These are phyloP conservation scores for Didymodactylos carnosus DNA, from an alignment of 2,888 invertebrate species.

Conservation along the genomic window DNA sequence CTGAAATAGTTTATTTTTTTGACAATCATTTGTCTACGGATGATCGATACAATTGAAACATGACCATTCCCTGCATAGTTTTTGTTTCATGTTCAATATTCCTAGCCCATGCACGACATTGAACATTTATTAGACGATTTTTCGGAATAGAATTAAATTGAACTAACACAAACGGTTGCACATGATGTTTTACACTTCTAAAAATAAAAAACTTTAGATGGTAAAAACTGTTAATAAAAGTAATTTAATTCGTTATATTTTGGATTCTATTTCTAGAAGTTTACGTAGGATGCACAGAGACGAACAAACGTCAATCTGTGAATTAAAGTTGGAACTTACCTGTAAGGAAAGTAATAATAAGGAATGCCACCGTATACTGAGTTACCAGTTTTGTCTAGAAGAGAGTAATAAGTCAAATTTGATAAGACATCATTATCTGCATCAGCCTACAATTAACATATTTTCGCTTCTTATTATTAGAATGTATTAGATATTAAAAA, in stretches of 20 bases:
- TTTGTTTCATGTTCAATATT: background rate
- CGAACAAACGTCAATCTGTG: background rate
- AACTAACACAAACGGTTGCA: background rate
- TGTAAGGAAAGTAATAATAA: background rate
- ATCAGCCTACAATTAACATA: no score
- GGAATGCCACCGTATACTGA: background rate
- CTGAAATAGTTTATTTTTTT: no score
- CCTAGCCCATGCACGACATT: background rate
- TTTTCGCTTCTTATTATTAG: no score
- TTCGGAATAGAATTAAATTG: background rate
- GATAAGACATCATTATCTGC: background rate
- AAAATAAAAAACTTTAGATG: no score
- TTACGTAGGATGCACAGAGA: no score
- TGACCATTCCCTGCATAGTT: background rate
- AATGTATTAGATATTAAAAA: no score
- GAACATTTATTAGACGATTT: background rate
- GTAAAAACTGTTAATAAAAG: no score
- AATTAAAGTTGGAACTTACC: no score
- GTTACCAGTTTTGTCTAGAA: background rate
- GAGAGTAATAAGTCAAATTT: background rate
- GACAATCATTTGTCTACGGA: no score
- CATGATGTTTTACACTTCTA: background rate
- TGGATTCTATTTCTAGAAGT: no score
- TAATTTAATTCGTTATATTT: no score
- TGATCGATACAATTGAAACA: background rate